A percentile compares a stretch with the other conserved stretches of the same genome.
Conservation (phyloP, 1,140 invertebrate genomes). For the Nebria ingens region DNA sequence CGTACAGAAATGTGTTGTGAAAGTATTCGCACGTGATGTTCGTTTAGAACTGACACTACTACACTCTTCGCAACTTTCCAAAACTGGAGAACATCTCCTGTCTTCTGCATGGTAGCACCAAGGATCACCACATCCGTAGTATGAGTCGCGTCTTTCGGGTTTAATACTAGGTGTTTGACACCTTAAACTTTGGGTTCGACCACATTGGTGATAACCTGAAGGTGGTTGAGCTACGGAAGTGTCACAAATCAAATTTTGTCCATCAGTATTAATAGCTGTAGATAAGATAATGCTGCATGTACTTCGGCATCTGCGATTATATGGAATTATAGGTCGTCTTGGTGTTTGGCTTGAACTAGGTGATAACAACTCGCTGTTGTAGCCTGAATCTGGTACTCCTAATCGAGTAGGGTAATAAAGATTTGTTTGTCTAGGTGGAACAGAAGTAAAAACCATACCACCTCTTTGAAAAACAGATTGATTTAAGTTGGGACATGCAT, state of each 20-base stretch:
- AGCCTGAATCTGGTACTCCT: slow-evolving; percentile 36
- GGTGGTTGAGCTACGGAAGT: slow-evolving; percentile 11
- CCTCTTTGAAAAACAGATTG: slow-evolving; percentile 45
- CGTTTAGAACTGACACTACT: slow-evolving; percentile 10
- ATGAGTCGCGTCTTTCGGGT: slow-evolving; percentile 19
- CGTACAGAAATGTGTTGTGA: slow-evolving; percentile 36
- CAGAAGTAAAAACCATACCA: slow-evolving; percentile 43
- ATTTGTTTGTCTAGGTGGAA: slow-evolving; percentile 30
- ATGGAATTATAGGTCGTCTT: slow-evolving; percentile 30
- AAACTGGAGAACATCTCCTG: slow-evolving; percentile 33
- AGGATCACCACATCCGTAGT: slow-evolving; percentile 30
- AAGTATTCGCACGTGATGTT: slow-evolving; percentile 25
- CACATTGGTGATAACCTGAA: slow-evolving; percentile 12
- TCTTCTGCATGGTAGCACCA: slow-evolving; percentile 32
- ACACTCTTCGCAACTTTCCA: slow-evolving; percentile 35
- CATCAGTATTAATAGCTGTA: slow-evolving; percentile 32
- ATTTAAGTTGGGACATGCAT: slow-evolving; percentile 11
- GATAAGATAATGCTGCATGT: slow-evolving; percentile 58
- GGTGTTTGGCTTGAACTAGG: slow-evolving; percentile 31
- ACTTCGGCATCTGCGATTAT: slow-evolving; percentile 44
- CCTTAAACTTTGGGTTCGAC: slow-evolving; percentile 30
- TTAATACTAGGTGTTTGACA: slow-evolving; percentile 27
- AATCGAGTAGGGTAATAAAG: slow-evolving; percentile 14
- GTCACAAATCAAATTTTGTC: neutral
- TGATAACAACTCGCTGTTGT: slow-evolving; percentile 38